A percentile compares a stretch with the other conserved stretches of the same genome.
These are phyloP conservation scores for Euglossa dilemma DNA, from an alignment of 1,140 invertebrate species.

Conservation along the genomic window DNA sequence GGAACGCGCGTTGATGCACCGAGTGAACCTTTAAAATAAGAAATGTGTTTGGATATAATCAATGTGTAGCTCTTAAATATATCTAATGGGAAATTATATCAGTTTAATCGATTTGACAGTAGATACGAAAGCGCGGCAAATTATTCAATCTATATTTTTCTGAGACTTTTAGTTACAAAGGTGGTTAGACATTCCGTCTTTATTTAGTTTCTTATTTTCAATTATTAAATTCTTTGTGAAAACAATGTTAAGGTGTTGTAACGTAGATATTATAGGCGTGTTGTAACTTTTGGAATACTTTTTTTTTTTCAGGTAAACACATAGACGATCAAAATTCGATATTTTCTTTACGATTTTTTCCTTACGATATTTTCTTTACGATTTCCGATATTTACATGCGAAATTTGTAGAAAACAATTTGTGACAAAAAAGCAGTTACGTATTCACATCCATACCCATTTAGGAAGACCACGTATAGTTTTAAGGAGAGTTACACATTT, in stretches of 20 bases:
- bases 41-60: neutral
- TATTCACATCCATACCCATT: conserved; percentile 73
- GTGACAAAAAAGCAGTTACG: conserved; percentile 75
- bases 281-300: conserved; percentile 18
- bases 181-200: conserved; percentile 6
- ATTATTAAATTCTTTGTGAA: conserved; percentile 3
- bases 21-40: neutral
- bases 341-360: conserved; percentile 54
- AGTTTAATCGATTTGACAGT: conserved; percentile 32
- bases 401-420: conserved; percentile 77
- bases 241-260: neutral
- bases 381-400: conserved; percentile 68
- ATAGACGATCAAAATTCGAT: conserved; percentile 57
- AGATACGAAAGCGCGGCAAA: conserved; percentile 58
- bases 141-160: neutral
- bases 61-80: neutral
- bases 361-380: conserved; percentile 56
- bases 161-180: neutral
- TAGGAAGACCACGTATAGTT: conserved; percentile 76
- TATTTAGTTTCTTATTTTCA: conserved; percentile 10
- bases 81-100: neutral
- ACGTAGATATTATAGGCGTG: neutral
- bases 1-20: conserved; percentile 20
- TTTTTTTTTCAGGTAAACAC: conserved; percentile 69
- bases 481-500: conserved; percentile 74